Evolutionary conservation across 2,888 invertebrate genomes (phyloP), one percentile per base, ranked within the genome.

Genomic region (Archips xylosteana): DNA sequence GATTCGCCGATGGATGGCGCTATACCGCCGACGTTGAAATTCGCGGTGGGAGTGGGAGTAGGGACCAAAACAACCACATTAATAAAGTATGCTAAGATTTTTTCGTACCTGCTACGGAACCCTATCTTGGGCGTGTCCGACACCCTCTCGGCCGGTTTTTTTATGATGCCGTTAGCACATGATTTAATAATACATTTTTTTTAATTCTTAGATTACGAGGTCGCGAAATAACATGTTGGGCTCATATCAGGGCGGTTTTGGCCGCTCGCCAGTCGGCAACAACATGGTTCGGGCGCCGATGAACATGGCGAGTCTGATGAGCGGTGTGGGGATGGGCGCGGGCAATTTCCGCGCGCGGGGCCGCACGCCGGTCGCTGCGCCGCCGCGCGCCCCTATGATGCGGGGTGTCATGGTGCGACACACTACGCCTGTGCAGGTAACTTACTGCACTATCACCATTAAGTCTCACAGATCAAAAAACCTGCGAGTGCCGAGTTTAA

Each of bases 341-440:
- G 79, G 77, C 73, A 76, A 78, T 13, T 89, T 78, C 78, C 83
- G 90, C 69, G 87, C 90, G 9, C 89, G 81, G 77, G 92, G 86
- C 76, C 92, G 93, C 13, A 79, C 83, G 1, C 87, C 89, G 0
- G 77, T 86, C 79, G 73, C 82, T 1, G 76, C 83, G 45, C 79
- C 85, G 3, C 79, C 85, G 0, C 82, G 87, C 5, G 73, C 79
- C 36, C 82, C 87, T 47, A 71, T 90, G 34, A 84, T 90, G 10
- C 85, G 85, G 6, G 95, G 95, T 59, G 95, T 96, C 90, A 94
- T 96, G 87, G 95, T 96, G 80, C 95, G 96, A 78, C 95, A 95
- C 64, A 89, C 90, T 60, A 90, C 95, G 75, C 92, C 95, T 1
- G 91, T 92, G 70, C 92, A 96, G 62, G 85, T 95, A 79, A 45